Evolutionary conservation across 2,113 vertebrate genomes (phyloP), one percentile per base, ranked within the genome.

Genomic region (Dermatemys mawii): DNA sequence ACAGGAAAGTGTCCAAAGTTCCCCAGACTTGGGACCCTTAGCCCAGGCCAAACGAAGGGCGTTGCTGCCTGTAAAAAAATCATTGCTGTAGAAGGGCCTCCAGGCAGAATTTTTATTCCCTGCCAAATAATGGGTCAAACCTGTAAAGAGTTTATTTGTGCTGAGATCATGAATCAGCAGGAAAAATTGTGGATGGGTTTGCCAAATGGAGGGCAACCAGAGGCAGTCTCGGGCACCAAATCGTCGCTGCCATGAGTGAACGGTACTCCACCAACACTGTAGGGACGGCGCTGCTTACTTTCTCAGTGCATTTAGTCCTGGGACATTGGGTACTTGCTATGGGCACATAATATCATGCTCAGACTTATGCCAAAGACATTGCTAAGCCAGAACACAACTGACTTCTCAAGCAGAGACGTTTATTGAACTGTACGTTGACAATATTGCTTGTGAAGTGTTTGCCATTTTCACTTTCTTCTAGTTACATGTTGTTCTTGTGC

Each of bases 391-490:
- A 95, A 44, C 70, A 27, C 38, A 75, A 94, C 81, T 94, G 76
- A 87, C 0, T 1, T 44, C 88, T 94, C 94, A 79, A 88, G 50
- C 63, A 44, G 84, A 95, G 60, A n/a, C 17, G 17, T 60, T 94
- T 92, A 54, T 84, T 95, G 78, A 95, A 86, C 86, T 2, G 0
- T 90, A 84, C 90, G 11, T 89, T 94, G 51, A 93, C 83, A 81
- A 81, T 93, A 78, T 86, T 83, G 94, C 60, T 67, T 96, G 96
- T 95, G 88, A 84, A 88, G 76, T 0, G 3, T 83, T 4, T 4
- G 86, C 95, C 93, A 95, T 95, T 96, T 90, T 90, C 91, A 93
- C 41, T 94, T 88, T 95, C 55, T 57, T 87, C 94, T 94, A 93
- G 90, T 93, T 93, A 92, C 1, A 12, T 92, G 94, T 86, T 93